These are phyloP conservation scores for Strigops habroptila DNA, from an alignment of 2,113 vertebrate genomes.

Conservation along the genomic window DNA sequence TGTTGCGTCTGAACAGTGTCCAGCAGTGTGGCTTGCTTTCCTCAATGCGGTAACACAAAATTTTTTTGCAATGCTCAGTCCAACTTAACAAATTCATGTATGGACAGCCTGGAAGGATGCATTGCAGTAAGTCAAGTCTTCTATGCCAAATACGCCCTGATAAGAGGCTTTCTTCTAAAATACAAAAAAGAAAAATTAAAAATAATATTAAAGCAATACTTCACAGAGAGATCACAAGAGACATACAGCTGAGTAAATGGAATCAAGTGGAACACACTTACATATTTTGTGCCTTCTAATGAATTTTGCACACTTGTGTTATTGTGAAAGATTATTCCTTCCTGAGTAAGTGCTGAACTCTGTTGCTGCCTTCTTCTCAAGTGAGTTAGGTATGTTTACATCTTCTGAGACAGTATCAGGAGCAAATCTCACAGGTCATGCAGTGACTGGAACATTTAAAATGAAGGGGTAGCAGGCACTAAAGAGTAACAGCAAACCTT, in stretches of 20 bases:
- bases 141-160: background rate
- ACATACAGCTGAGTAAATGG: background rate
- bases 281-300: conserved; percentile 40
- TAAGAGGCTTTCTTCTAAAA: background rate
- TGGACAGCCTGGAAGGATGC: background rate
- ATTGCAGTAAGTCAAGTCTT: background rate
- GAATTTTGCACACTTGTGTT: conserved; percentile 19
- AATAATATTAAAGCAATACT: background rate
- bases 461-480: background rate
- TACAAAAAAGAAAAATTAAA: background rate
- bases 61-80: background rate
- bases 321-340: background rate
- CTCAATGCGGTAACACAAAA: background rate
- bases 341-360: background rate
- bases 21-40: background rate
- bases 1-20: background rate
- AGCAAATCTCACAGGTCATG: background rate
- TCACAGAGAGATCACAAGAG: background rate
- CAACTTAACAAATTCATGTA: background rate
- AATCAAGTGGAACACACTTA: background rate
- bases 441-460: background rate
- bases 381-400: background rate
- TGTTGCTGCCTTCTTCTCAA: background rate
- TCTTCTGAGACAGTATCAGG: background rate
- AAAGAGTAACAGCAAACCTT: background rate